Conservation (phyloP, 1,140 invertebrate species). For the Metaphire vulgaris region DNA sequence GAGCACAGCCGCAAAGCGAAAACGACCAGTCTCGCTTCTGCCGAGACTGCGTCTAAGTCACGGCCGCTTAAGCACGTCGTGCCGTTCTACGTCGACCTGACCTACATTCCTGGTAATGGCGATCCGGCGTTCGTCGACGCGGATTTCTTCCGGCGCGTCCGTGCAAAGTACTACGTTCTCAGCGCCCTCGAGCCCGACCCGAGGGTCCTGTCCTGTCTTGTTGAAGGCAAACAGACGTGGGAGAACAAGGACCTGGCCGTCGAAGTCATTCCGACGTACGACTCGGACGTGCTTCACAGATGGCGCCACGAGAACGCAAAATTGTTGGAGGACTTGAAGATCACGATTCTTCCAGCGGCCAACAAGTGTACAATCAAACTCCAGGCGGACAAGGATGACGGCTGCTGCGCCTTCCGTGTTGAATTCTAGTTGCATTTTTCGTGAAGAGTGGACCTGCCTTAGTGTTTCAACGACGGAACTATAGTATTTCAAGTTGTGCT, state of each 20-base stretch:
- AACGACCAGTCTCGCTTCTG: neutral
- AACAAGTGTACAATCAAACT: constrained; percentile 1
- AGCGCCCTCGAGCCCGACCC: constrained; percentile 84
- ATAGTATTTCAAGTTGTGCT: no score
- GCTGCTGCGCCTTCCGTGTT: neutral
- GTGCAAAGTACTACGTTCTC: constrained; percentile 87
- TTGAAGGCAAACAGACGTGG: constrained; percentile 88
- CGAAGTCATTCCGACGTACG: neutral
- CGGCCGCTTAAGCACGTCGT: neutral
- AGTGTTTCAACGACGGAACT: no score
- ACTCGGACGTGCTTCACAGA: neutral
- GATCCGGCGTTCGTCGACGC: constrained; percentile 81
- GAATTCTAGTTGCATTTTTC: neutral
- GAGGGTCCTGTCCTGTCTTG: constrained; percentile 82
- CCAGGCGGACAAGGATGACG: neutral
- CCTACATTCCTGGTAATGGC: constrained; percentile 87
- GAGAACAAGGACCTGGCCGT: neutral
- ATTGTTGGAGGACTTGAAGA: neutral
- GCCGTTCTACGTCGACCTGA: constrained; percentile 70
- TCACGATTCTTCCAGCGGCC: neutral
- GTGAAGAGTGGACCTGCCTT: no score
- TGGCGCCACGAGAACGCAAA: neutral
- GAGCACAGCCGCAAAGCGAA: neutral
- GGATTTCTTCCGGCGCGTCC: constrained; percentile 83
- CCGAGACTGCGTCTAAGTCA: neutral